phyloP scores from a whole-genome alignment of 2,888 invertebrate genomes.

The Agriopis marginaria region DNA sequence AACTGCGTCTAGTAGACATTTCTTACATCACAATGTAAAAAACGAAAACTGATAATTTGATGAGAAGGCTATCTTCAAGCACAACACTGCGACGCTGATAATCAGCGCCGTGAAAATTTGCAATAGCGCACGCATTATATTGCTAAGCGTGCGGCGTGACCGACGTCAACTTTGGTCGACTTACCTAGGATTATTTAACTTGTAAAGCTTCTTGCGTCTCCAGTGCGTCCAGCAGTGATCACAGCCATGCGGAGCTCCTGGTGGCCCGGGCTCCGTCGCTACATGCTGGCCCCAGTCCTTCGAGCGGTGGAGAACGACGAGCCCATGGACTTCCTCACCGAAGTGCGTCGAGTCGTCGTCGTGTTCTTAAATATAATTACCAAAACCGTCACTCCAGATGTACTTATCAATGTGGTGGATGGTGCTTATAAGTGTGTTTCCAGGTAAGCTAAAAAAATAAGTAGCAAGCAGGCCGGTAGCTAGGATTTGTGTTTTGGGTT shows the following conservation, averaged over 20 bases:
- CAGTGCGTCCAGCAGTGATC: constrained; percentile 68
- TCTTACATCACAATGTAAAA: too few species aligned
- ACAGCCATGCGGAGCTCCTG: constrained; percentile 59
- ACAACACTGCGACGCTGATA: too few species aligned
- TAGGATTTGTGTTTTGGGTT: too few species aligned
- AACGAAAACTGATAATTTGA: too few species aligned
- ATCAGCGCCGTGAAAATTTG: too few species aligned
- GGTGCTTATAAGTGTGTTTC: constrained; percentile 74
- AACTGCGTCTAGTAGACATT: too few species aligned
- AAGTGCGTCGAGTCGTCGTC: constrained; percentile 90
- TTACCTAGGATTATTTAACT: not conserved
- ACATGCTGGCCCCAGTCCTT: constrained; percentile 87
- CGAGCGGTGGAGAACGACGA: constrained; percentile 88
- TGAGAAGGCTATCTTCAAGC: too few species aligned
- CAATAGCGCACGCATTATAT: too few species aligned
- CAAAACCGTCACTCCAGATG: constrained; percentile 64
- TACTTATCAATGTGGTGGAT: constrained; percentile 82
- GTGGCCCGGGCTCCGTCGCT: constrained; percentile 82
- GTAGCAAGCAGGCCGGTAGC: not conserved
- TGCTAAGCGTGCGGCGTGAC: too few species aligned
- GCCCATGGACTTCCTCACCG: constrained; percentile 90
- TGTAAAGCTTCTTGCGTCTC: not conserved
- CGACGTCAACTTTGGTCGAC: not conserved
- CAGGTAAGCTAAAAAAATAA: constrained; percentile 51
- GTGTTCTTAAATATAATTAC: constrained; percentile 88